Conservation (phyloP, 1,140 invertebrate species). For the Aradophagus sp. region DNA sequence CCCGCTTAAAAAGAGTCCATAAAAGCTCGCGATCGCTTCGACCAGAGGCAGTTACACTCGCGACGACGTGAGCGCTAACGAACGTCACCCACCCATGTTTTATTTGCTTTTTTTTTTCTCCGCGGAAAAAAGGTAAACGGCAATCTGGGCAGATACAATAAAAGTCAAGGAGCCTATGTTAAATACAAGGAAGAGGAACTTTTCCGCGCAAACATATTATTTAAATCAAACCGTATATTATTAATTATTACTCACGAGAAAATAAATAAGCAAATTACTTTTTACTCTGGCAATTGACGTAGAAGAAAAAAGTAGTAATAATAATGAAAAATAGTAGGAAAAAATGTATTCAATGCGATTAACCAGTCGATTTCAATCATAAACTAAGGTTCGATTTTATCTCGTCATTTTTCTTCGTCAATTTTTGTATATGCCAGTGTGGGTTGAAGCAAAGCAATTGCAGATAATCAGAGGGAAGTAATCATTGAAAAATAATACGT, state of each 20-base stretch:
- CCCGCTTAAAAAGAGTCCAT: conserved; percentile 36
- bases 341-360: too few relatives aligned
- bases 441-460: too few relatives aligned
- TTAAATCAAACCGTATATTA: conserved; percentile 48
- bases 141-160: conserved; percentile 41
- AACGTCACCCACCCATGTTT: conserved; percentile 47
- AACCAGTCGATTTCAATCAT: too few relatives aligned
- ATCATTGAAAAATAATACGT: too few relatives aligned
- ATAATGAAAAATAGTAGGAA: too few relatives aligned
- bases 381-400: too few relatives aligned
- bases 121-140: conserved; percentile 37
- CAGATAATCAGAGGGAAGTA: too few relatives aligned
- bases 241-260: conserved; percentile 48
- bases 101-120: conserved; percentile 31
- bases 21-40: conserved; percentile 21
- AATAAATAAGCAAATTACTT: conserved; percentile 46
- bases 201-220: conserved; percentile 51
- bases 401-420: too few relatives aligned
- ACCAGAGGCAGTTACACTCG: conserved; percentile 15
- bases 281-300: conserved; percentile 19
- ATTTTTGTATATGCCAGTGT: too few relatives aligned
- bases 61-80: conserved; percentile 17
- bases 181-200: conserved; percentile 54
- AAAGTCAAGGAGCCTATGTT: conserved; percentile 55
- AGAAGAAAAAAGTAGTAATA: conserved; percentile 1